Evolutionary conservation across 2,113 vertebrate species (phyloP).

Genomic region (Madoqua kirkii): DNA sequence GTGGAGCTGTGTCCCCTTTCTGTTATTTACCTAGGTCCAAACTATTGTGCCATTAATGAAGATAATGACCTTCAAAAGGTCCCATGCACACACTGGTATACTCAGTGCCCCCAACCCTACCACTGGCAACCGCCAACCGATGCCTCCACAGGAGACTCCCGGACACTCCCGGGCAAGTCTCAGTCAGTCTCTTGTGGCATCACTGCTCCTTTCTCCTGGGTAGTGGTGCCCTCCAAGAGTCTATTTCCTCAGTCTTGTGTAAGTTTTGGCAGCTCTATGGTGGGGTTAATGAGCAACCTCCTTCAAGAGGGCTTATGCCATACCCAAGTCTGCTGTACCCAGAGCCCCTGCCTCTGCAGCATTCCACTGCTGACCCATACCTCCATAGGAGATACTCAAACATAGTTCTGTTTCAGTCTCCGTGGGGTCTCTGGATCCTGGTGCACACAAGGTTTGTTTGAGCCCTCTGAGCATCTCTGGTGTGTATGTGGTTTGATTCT

Average conservation of each 20-base stretch:
- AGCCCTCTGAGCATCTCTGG: neutral
- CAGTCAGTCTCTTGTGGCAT: neutral
- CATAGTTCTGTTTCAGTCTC: neutral
- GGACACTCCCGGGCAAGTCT: neutral
- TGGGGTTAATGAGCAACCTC: neutral
- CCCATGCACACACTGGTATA: fast-evolving
- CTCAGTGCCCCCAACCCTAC: neutral
- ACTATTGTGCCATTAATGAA: neutral
- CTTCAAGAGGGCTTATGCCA: neutral
- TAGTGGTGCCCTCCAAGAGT: neutral
- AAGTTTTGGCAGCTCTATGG: neutral
- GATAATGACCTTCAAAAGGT: neutral
- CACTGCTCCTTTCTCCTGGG: neutral
- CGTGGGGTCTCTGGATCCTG: neutral
- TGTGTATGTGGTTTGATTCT: neutral
- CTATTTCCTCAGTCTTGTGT: neutral
- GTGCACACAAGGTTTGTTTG: neutral
- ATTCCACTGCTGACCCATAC: neutral
- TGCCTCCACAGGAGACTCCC: neutral
- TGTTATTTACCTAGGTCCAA: neutral
- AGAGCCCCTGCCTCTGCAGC: neutral
- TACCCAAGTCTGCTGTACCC: neutral
- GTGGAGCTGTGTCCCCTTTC: no score
- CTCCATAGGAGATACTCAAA: neutral
- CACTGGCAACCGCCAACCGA: neutral